Conservation (phyloP, 2,888 invertebrate genomes). For the Ametastegia equiseti region DNA sequence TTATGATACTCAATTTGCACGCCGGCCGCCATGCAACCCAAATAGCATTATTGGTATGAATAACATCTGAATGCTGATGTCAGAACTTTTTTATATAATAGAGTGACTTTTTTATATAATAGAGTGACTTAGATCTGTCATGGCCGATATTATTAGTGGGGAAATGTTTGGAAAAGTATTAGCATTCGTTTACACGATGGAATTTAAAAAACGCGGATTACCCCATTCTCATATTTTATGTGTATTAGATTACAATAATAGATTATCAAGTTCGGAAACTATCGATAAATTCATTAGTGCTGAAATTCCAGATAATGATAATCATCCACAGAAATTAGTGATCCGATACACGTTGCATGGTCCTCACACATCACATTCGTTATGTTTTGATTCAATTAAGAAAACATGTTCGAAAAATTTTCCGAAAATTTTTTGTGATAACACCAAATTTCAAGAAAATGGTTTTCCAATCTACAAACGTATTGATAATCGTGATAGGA, state of each 20-base stretch:
- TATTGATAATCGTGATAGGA: too few relatives aligned
- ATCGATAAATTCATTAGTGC: constrained; percentile 1
- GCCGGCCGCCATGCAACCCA: too few relatives aligned
- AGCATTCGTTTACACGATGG: background rate
- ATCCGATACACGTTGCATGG: background rate
- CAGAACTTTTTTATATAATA: too few relatives aligned
- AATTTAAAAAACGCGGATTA: background rate
- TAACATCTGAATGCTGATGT: too few relatives aligned
- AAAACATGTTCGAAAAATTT: too few relatives aligned
- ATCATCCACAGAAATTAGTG: background rate
- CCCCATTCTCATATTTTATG: background rate
- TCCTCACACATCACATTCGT: background rate
- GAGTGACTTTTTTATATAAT: too few relatives aligned
- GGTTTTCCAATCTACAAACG: too few relatives aligned
- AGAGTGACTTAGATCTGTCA: constrained; percentile 12
- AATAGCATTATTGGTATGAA: too few relatives aligned
- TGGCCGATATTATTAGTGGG: constrained; percentile 30
- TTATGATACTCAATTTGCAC: too few relatives aligned
- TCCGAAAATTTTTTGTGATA: too few relatives aligned
- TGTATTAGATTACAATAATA: background rate
- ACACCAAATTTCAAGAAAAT: too few relatives aligned
- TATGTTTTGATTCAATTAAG: background rate
- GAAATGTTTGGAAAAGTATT: constrained; percentile 45
- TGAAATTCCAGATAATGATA: background rate
- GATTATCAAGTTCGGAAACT: background rate